Conservation (phyloP, 1,140 invertebrate genomes). For the Hyposmocoma kahamanoa region DNA sequence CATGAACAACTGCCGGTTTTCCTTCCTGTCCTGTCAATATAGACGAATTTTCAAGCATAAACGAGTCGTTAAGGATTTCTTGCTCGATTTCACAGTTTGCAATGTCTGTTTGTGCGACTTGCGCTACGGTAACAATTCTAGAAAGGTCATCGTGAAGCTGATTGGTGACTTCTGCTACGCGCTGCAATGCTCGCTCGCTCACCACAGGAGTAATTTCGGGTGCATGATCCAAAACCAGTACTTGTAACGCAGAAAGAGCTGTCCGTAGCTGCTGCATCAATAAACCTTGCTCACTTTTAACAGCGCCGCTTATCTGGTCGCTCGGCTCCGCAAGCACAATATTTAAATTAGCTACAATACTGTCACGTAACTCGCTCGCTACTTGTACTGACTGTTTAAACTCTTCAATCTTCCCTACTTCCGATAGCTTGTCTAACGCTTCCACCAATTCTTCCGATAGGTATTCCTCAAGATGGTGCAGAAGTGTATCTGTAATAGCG, state of each 20-base stretch:
- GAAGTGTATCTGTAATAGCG: conserved; percentile 11
- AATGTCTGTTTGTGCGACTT: too few species aligned
- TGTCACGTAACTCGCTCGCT: neutral
- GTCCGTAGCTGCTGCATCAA: neutral
- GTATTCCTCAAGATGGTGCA: conserved; percentile 8
- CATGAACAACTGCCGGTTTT: too few species aligned
- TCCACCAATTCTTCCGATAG: conserved; percentile 3
- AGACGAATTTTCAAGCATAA: too few species aligned
- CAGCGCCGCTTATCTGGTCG: neutral
- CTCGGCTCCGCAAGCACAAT: neutral
- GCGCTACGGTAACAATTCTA: neutral
- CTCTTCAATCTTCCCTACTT: neutral
- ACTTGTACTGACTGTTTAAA: neutral
- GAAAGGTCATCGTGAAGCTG: neutral
- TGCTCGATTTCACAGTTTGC: too few species aligned
- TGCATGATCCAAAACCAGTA: neutral
- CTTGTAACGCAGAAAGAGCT: neutral
- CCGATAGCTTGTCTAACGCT: neutral
- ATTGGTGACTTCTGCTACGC: neutral
- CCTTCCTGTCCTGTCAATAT: too few species aligned
- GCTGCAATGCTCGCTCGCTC: neutral
- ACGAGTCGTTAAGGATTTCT: too few species aligned
- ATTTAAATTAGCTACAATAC: neutral
- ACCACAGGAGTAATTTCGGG: neutral
- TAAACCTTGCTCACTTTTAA: neutral